These are phyloP conservation scores for Clivina fossor DNA, from an alignment of 2,888 invertebrate genomes.

Conservation along the genomic window DNA sequence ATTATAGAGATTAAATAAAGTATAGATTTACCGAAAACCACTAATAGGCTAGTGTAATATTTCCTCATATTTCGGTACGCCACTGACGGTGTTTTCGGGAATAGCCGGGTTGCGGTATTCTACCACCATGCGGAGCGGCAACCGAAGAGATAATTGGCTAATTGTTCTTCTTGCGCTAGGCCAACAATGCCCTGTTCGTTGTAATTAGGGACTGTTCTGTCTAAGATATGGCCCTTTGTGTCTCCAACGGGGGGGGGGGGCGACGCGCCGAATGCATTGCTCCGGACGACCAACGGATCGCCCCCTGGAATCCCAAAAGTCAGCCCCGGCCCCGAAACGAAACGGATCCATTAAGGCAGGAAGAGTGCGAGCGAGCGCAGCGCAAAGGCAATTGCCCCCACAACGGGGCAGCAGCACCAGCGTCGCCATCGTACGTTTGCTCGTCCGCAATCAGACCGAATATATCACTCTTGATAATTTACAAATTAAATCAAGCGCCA, in stretches of 20 bases:
- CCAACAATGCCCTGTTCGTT: constrained; percentile 48
- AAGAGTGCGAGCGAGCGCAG: constrained; percentile 1
- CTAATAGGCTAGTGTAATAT: no score
- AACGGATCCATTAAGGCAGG: constrained; percentile 26
- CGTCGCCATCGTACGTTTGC: neutral
- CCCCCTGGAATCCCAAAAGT: neutral
- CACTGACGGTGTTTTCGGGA: no score
- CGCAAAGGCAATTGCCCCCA: neutral
- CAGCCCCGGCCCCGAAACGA: neutral
- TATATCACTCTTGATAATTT: constrained; percentile 29
- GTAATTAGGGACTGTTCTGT: constrained; percentile 49
- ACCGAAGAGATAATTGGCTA: constrained; percentile 46
- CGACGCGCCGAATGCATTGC: no score
- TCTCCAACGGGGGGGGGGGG: constrained; percentile 2
- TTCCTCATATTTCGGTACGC: no score
- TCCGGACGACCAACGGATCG: no score
- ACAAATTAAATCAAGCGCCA: constrained; percentile 30
- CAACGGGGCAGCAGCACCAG: neutral
- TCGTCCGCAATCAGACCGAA: constrained; percentile 22
- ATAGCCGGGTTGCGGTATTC: no score
- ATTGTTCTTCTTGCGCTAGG: constrained; percentile 48
- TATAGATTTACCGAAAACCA: no score
- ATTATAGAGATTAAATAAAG: no score
- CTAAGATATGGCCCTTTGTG: constrained; percentile 45
- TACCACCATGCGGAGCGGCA: no score